A percentile compares a stretch with the other conserved stretches of the same genome.
These are phyloP conservation scores for Tuberolachnus salignus DNA, from an alignment of 2,888 invertebrate species.

Conservation along the genomic window DNA sequence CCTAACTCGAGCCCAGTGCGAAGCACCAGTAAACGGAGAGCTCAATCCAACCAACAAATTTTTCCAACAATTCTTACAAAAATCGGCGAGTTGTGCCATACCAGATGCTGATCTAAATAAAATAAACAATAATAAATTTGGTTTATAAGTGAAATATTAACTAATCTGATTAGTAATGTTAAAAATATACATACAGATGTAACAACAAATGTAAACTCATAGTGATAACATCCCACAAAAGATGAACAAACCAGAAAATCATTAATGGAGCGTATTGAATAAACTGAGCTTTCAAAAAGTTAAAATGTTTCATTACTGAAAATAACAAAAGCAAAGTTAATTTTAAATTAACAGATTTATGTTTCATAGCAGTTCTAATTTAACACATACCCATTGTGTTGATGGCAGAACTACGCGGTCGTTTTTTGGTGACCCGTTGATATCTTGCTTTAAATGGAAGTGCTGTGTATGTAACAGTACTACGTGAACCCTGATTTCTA, in stretches of 20 bases:
- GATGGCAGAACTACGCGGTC: constrained; percentile 48
- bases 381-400: constrained; percentile 48
- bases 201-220: constrained; percentile 76
- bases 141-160: not conserved
- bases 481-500: constrained; percentile 54
- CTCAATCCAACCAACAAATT: constrained; percentile 43
- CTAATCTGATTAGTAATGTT: not conserved
- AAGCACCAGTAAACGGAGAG: constrained; percentile 40
- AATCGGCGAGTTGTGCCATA: constrained; percentile 36
- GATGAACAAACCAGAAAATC: constrained; percentile 78
- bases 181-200: constrained; percentile 70
- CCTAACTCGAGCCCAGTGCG: constrained; percentile 43
- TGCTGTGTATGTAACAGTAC: constrained; percentile 50
- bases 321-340: not conserved
- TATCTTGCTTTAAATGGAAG: constrained; percentile 52
- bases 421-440: constrained; percentile 45
- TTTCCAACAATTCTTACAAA: constrained; percentile 34
- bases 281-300: constrained; percentile 65
- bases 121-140: not conserved
- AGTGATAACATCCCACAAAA: constrained; percentile 79
- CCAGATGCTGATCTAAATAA: constrained; percentile 40
- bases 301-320: constrained; percentile 48
- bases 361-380: not conserved
- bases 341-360: not conserved
- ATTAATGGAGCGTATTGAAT: constrained; percentile 67